phyloP scores from a whole-genome alignment of 2,888 invertebrate genomes.

The Microplitis manilae region DNA sequence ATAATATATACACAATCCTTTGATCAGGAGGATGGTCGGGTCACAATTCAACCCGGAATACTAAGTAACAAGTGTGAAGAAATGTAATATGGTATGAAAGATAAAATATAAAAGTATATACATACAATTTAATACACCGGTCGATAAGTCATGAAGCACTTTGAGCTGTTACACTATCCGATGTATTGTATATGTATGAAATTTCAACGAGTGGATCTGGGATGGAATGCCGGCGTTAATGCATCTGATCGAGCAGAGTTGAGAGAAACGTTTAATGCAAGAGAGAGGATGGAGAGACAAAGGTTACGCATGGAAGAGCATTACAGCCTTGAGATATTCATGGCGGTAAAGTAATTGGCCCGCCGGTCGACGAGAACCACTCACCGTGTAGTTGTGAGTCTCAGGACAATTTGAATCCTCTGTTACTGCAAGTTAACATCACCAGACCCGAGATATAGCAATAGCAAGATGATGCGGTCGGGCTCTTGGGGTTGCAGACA shows the following conservation, averaged over 20 bases:
- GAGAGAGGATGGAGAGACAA: constrained; percentile 14
- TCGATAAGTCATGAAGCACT: background rate
- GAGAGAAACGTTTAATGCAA: background rate
- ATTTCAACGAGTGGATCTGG: background rate
- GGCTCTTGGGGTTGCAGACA: constrained; percentile 6
- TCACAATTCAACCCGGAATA: background rate
- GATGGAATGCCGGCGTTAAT: constrained; percentile 1
- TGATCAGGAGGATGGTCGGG: background rate
- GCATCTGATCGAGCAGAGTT: background rate
- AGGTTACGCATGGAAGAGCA: constrained; percentile 32
- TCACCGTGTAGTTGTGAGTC: background rate
- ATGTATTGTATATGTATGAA: background rate
- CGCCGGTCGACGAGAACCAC: constrained; percentile 1
- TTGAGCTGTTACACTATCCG: background rate
- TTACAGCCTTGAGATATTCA: constrained; percentile 26
- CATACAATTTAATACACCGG: background rate
- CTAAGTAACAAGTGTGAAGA: background rate
- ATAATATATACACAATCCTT: background rate
- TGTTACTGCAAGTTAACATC: background rate
- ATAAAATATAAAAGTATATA: background rate
- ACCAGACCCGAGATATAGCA: background rate
- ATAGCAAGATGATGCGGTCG: constrained; percentile 5
- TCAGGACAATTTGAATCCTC: constrained; percentile 29
- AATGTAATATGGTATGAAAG: background rate
- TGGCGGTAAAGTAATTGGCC: constrained; percentile 34